phyloP scores from a whole-genome alignment of 2,888 invertebrate species.

The Caenorhabditis panamensis region DNA sequence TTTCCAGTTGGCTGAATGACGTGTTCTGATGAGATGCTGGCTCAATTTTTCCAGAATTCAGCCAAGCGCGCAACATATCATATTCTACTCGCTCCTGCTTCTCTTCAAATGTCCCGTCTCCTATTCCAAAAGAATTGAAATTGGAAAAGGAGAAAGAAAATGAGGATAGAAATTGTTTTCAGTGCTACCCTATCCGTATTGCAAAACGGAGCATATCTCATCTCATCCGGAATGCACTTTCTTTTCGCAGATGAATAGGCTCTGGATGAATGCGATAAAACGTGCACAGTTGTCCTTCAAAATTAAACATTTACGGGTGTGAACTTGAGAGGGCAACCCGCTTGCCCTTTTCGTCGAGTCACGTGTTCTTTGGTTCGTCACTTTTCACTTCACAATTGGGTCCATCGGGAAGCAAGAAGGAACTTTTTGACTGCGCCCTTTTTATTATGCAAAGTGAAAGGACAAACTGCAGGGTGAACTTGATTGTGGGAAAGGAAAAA shows the following conservation, averaged over 20 bases:
- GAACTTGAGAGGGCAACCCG: slow-evolving; percentile 10
- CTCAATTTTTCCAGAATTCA: slow-evolving; percentile 13
- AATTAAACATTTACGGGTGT: slow-evolving; percentile 46
- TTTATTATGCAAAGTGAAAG: slow-evolving; percentile 30
- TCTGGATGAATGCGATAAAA: slow-evolving; percentile 12
- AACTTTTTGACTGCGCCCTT: background rate
- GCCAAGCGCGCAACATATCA: slow-evolving; percentile 8
- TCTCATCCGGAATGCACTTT: slow-evolving; percentile 28
- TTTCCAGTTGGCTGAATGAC: background rate
- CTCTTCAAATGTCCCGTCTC: background rate
- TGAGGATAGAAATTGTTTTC: slow-evolving; percentile 20
- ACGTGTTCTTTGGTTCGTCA: background rate
- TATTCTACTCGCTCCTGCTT: background rate
- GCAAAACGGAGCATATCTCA: background rate
- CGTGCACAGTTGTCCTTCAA: background rate
- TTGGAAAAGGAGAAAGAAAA: slow-evolving; percentile 1
- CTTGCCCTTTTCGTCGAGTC: slow-evolving; percentile 1
- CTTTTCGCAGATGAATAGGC: too few relatives aligned
- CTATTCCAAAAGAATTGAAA: slow-evolving; percentile 2
- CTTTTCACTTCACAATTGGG: background rate
- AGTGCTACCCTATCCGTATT: background rate
- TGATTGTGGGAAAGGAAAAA: too few relatives aligned
- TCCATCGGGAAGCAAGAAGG: background rate
- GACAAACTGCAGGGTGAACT: background rate
- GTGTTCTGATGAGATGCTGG: background rate